Percentiles rank a stretch among this genome's conserved stretches.
phyloP scores from a whole-genome alignment of 2,888 invertebrate species.

The Marasmarcha lunaedactyla region DNA sequence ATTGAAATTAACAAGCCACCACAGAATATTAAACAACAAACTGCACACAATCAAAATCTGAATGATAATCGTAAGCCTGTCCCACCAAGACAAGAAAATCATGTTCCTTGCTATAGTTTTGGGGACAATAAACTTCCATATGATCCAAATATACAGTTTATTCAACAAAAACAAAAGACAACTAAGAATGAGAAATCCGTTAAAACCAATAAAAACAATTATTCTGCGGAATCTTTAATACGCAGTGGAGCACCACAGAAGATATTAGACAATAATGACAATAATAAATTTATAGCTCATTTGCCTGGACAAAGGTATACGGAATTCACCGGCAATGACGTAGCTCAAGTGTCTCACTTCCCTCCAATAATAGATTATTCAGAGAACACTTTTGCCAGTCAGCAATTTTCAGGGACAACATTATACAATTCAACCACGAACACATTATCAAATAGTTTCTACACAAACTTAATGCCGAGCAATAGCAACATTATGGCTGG shows the following conservation, averaged over 20 bases:
- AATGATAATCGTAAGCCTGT: constrained; percentile 44
- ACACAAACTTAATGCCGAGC: constrained; percentile 56
- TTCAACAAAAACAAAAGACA: constrained; percentile 38
- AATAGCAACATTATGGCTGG: constrained; percentile 49
- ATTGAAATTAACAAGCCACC: constrained; percentile 33
- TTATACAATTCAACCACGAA: constrained; percentile 57
- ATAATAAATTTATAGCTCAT: constrained; percentile 32
- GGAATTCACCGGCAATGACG: constrained; percentile 46
- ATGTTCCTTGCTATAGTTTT: constrained; percentile 39
- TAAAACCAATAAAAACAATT: constrained; percentile 52
- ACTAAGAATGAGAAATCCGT: constrained; percentile 42
- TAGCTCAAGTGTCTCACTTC: constrained; percentile 61
- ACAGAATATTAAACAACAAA: constrained; percentile 33
- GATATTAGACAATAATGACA: constrained; percentile 30
- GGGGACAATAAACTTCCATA: constrained; percentile 44
- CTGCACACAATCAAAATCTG: constrained; percentile 23
- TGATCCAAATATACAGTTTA: constrained; percentile 39
- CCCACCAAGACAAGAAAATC: constrained; percentile 35
- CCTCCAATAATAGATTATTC: constrained; percentile 56
- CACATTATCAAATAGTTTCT: constrained; percentile 59
- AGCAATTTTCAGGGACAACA: constrained; percentile 54
- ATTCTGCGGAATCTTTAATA: constrained; percentile 55
- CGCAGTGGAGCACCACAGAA: constrained; percentile 53
- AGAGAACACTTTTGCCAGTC: constrained; percentile 47
- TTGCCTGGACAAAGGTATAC: constrained; percentile 46